A percentile compares a stretch with the other conserved stretches of the same genome.
Conservation (phyloP, 2,113 vertebrate species). For the Sander lucioperca region DNA sequence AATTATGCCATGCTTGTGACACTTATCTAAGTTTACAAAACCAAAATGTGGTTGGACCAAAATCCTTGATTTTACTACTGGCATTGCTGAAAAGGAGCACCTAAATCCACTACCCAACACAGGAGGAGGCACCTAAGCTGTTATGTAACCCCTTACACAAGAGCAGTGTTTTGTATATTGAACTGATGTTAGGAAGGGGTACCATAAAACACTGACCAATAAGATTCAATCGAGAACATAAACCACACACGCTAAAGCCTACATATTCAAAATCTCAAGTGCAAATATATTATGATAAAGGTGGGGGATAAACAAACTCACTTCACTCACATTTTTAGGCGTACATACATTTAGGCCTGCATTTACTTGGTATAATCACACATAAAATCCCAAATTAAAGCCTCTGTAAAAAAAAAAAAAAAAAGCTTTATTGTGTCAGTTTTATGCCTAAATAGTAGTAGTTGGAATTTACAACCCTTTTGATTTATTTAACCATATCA, state of each 20-base stretch:
- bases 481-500: not conserved
- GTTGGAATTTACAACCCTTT: not conserved
- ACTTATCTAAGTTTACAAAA: not conserved
- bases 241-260: not conserved
- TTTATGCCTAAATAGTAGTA: not conserved
- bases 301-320: not conserved
- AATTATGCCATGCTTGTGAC: not conserved
- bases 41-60: not conserved
- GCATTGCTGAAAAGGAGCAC: constrained; percentile 53
- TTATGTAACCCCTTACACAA: constrained; percentile 85
- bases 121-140: constrained; percentile 71
- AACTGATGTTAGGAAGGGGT: constrained; percentile 53
- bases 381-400: too few relatives aligned
- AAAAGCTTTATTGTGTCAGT: too few relatives aligned
- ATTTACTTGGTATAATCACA: too few relatives aligned
- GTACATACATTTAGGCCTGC: not conserved
- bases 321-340: not conserved
- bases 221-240: constrained; percentile 2
- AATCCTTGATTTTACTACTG: constrained; percentile 30
- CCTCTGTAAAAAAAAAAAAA: not conserved
- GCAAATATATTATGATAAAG: too few relatives aligned
- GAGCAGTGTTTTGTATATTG: constrained; percentile 60
- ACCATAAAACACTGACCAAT: constrained; percentile 35
- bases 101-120: constrained; percentile 57
- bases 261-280: not conserved